Base-by-base conservation (phyloP, 2,113 vertebrate species). In the Telmatochromis bifrenatus region DNA sequence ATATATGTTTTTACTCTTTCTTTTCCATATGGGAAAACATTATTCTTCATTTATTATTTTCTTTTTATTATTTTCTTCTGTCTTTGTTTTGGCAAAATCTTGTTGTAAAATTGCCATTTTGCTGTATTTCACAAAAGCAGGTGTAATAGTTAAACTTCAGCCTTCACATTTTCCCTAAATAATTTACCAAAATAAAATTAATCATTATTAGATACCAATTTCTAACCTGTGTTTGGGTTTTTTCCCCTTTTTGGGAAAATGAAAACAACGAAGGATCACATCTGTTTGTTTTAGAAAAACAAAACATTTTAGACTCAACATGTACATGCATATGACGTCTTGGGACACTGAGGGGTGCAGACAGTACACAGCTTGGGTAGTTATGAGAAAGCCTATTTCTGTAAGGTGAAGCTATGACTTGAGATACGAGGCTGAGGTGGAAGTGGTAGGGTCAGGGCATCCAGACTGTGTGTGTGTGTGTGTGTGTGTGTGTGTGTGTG, bases 341-440 rank as follows among this genome's bases (percentile, higher is more conserved):
- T 6, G 56, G 51, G 47, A 68, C 55, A 28, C 33, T 53, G 87
- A 82, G 79, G 2, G 2, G 45, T 58, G 88, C 65, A 92, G 91
- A 90, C 84, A 28, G 68, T 12, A 92, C 86, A 90, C 9, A 77
- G 77, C 53, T 82, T 5, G 73, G n/a, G 56, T 23, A 39, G 21
- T 86, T 54, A 84, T 88, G 90, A 93, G 92, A 92, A 87, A 83
- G 77, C 88, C 95, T 96, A 96, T 96, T 96, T 95, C 95, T 96
- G 94, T 94, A 65, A 92, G 91, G 90, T 95, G 92, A 93, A 92
- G 94, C 95, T 92, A 89, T 77, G 65, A 62, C 85, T 91, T 60
- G 55, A 94, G 95, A 95, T 94, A 94, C 53, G 93, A 89, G 88
- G n/a, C 55, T 88, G 87, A 89, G 93, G 84, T 91, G 92, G 91